Evolutionary conservation across 2,797 vertebrate genomes (phyloP).

Genomic region (Sebastes hopkinsi): DNA sequence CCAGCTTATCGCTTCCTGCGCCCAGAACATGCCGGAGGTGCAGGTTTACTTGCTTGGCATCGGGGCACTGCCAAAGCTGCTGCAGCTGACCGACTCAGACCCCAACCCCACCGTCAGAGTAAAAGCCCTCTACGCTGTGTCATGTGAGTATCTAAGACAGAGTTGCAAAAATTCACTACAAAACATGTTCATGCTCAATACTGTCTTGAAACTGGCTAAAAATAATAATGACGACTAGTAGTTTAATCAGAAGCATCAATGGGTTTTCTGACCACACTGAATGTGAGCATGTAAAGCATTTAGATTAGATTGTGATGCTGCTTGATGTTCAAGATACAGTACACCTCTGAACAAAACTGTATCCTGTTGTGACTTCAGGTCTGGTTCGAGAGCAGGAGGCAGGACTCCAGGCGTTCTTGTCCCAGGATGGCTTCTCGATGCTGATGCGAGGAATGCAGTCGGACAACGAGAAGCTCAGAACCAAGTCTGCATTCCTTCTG

Average conservation of each 20-base stretch:
- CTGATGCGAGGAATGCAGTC: conserved; percentile 93
- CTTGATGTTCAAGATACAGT: not conserved
- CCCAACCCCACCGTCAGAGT: conserved; percentile 83
- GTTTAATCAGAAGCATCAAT: not conserved
- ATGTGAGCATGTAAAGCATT: not conserved
- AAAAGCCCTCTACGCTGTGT: conserved; percentile 91
- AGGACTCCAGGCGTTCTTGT: conserved; percentile 86
- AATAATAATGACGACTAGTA: not conserved
- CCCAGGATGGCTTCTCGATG: conserved; percentile 89
- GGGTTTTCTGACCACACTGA: not conserved
- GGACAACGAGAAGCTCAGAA: conserved; percentile 86
- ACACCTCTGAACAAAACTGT: not conserved
- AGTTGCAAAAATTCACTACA: not conserved
- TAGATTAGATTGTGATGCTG: not conserved
- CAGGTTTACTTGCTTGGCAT: conserved; percentile 86
- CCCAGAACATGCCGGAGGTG: conserved; percentile 91
- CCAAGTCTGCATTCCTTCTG: conserved; percentile 91
- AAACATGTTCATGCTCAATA: not conserved
- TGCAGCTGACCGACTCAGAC: conserved; percentile 87
- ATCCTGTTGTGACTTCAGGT: conserved; percentile 72
- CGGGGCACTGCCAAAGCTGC: conserved; percentile 84
- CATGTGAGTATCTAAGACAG: conserved; percentile 84
- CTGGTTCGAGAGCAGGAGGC: conserved; percentile 90
- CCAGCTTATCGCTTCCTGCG: conserved; percentile 87
- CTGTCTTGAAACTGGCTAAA: not conserved